Base-by-base conservation (phyloP, 2,113 vertebrate species). In the Paramormyrops kingsleyae region DNA sequence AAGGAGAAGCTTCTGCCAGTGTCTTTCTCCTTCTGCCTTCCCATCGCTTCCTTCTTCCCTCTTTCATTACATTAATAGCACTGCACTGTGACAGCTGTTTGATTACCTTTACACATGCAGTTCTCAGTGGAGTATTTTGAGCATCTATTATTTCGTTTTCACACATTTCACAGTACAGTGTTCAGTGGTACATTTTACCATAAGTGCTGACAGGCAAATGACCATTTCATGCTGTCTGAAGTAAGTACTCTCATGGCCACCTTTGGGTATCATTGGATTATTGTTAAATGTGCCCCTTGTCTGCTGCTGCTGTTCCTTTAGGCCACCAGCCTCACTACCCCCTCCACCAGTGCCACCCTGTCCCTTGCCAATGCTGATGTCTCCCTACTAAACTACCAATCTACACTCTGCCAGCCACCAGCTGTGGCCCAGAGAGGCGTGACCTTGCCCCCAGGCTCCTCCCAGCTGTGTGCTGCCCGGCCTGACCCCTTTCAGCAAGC, bases 401-500 rank as follows among this genome's bases (percentile, higher is more conserved):
- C 97, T 93, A 95, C 97, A 95, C 96, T 99, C 95, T 98, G 96
- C 96, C 98, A 99, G 97, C 97, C 99, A 97, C 98, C 98, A 2
- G 98, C 98, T 35, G 97, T 99, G 92, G 94, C 98, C 95, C 98
- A 99, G 91, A 96, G 98, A 94, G 98, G 97, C 92, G 97, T 99
- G 93, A 97, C 98, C 17, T 95, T 99, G 92, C 97, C 97, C 95
- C 96, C 97, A 0, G 97, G 98, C 53, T 89, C 98, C 15, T 95
- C 97, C 89, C 98, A 98, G 95, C 97, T 99, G 90, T 99, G 98
- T 90, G 84, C 90, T 27, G 96, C 97, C 94, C 97, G 98, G 91
- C 96, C 98, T 0, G 98, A 99, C 94, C 99, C 99, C 93, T 98
- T 99, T 95, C 99, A 99, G 94, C 99, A 99, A 96, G 99, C 98